These are phyloP conservation scores for Sisor rabdophorus DNA, from an alignment of 2,113 vertebrate species.

Conservation along the genomic window DNA sequence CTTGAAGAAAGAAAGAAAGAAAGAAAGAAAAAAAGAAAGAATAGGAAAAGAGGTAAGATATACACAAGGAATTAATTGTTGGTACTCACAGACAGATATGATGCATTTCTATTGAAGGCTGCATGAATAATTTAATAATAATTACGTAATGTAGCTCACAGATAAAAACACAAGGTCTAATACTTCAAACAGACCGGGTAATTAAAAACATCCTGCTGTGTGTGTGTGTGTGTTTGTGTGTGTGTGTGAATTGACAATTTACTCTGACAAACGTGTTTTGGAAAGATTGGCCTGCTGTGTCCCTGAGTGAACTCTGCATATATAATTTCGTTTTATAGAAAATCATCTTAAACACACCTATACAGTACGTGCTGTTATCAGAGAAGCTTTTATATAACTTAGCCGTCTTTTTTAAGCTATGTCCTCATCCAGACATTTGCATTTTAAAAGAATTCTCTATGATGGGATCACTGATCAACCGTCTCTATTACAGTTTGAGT, in stretches of 20 bases:
- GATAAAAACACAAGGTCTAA: conserved; percentile 25
- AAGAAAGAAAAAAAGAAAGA: too few relatives aligned
- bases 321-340: conserved; percentile 14
- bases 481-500: neutral
- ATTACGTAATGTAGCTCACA: conserved; percentile 4
- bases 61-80: conserved; percentile 1
- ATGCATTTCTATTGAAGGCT: conserved; percentile 1
- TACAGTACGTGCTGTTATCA: neutral
- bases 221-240: conserved; percentile 13
- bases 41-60: too few relatives aligned
- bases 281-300: neutral
- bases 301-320: neutral
- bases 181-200: conserved; percentile 9
- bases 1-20: too few relatives aligned
- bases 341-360: neutral
- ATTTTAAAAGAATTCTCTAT: conserved; percentile 4
- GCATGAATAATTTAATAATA: conserved; percentile 30
- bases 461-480: conserved; percentile 1
- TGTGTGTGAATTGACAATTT: neutral
- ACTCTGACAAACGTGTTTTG: neutral
- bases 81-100: neutral
- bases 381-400: neutral
- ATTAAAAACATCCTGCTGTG: conserved; percentile 14
- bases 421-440: neutral
- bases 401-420: neutral